Percentiles rank a stretch among this genome's conserved stretches.
Evolutionary conservation across 2,888 invertebrate genomes (phyloP).

Genomic region (Stenolophus ochropezus): DNA sequence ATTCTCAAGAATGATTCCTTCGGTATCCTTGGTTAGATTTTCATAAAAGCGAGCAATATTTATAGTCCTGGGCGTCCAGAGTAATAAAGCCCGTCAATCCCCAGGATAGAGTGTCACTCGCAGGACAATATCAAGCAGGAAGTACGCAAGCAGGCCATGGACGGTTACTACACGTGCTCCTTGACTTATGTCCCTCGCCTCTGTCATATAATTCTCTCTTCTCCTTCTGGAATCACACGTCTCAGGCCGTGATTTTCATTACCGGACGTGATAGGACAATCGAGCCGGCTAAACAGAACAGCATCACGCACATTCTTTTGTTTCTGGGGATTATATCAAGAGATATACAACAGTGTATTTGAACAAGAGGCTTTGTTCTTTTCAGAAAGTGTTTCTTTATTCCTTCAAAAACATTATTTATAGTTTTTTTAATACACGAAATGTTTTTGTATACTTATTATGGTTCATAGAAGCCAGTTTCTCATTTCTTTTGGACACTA

Average conservation of each 20-base stretch:
- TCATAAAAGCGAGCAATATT: neutral
- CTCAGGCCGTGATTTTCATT: neutral
- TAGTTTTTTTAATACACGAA: too few species aligned
- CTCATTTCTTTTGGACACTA: too few species aligned
- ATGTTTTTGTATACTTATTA: too few species aligned
- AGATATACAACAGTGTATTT: too few species aligned
- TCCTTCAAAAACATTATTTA: too few species aligned
- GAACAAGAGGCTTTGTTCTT: too few species aligned
- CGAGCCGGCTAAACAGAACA: too few species aligned
- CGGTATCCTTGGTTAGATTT: neutral
- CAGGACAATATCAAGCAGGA: slow-evolving; percentile 1
- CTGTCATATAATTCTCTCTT: neutral
- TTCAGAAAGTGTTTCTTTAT: too few species aligned
- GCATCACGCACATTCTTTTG: too few species aligned
- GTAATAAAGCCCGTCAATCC: slow-evolving; percentile 22
- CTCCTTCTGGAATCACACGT: neutral
- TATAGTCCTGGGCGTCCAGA: neutral
- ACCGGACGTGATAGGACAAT: neutral
- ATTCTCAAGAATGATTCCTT: too few species aligned
- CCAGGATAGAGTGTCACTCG: neutral
- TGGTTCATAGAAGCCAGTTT: too few species aligned
- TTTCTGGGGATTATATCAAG: too few species aligned
- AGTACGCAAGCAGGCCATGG: neutral
- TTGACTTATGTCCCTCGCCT: neutral
- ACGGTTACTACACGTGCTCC: neutral